A percentile compares a stretch with the other conserved stretches of the same genome.
Evolutionary conservation across 1,140 invertebrate species (phyloP).

Genomic region (Lysiphlebus fabarum): DNA sequence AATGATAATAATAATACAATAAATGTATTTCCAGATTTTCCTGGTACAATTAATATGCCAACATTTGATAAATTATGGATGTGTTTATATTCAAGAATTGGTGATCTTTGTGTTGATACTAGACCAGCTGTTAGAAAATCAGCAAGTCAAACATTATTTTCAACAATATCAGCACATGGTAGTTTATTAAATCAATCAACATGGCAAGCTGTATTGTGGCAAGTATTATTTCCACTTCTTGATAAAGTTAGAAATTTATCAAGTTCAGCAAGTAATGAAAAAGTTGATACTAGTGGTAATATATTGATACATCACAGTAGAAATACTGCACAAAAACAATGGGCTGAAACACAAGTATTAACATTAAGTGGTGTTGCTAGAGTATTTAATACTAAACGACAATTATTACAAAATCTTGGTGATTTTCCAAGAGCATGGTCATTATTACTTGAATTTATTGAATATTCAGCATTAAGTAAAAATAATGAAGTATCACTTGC

Average conservation of each 20-base stretch:
- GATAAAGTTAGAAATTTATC: slow-evolving; percentile 89
- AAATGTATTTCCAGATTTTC: slow-evolving; percentile 77
- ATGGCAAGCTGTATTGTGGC: slow-evolving; percentile 87
- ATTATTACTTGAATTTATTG: slow-evolving; percentile 88
- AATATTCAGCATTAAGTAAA: slow-evolving; percentile 83
- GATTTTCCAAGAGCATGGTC: slow-evolving; percentile 93
- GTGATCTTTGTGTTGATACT: slow-evolving; percentile 91
- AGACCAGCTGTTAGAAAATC: slow-evolving; percentile 95
- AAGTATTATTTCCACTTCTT: slow-evolving; percentile 92
- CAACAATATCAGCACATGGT: slow-evolving; percentile 94
- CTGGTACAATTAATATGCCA: slow-evolving; percentile 78
- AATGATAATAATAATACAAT: slow-evolving; percentile 54
- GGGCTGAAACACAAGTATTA: slow-evolving; percentile 94
- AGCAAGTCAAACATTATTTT: slow-evolving; percentile 97
- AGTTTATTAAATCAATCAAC: slow-evolving; percentile 79
- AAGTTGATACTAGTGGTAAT: slow-evolving; percentile 87
- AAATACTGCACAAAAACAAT: slow-evolving; percentile 98
- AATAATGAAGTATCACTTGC: slow-evolving; percentile 95
- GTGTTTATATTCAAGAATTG: slow-evolving; percentile 86
- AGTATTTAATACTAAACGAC: slow-evolving; percentile 87
- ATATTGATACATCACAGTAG: slow-evolving; percentile 97
- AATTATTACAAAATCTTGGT: slow-evolving; percentile 76
- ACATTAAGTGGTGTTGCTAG: slow-evolving; percentile 72
- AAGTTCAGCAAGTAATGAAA: slow-evolving; percentile 88
- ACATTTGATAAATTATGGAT: slow-evolving; percentile 94